Evolutionary conservation across 2,888 invertebrate species (phyloP), one percentile per base, ranked within the genome.

Genomic region (Orchesellides sinensis): DNA sequence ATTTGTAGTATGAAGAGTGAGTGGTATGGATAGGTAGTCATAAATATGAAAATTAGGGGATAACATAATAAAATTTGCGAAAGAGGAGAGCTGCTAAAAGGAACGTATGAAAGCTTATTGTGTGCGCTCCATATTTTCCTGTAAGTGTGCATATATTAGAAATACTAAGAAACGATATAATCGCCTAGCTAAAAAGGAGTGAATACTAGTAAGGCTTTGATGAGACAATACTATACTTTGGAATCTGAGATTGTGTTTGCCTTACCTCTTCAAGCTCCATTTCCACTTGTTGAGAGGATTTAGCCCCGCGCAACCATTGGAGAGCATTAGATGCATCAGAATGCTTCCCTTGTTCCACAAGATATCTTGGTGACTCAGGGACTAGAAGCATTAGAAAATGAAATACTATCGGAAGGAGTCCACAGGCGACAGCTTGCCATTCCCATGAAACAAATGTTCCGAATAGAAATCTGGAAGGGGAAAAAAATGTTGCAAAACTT

Each of bases 311-410:
- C 17, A 98, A 91, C 90, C 92, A 93, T 84, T 93, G 90, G 84
- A 97, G 90, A 0, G 96, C 93, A 59, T 92, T 91, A 4, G 92
- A 91, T 0, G 97, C 97, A 72, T 93, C 93, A 52, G 90, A 90
- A 32, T 91, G 89, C n/a, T 90, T 84, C 47, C 89, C 89, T 89
- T 91, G 92, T 88, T 94, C 92, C 66, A 95, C 90, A 54, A 95
- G 90, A 90, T 93, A 95, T 17, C 93, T 92, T 94, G 89, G 96
- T 14, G 87, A 87, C 59, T 88, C 98, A 0, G 97, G 98, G 93
- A 97, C 95, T 88, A 95, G 94, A 88, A 95, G 92, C 91, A 97
- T 95, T 1, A 94, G 91, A 0, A 92, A 87, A 0, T 93, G 93
- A 88, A 96, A 95, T 5, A 95, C 88, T 0, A 96, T 89, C 0